Conservation (phyloP, 2,797 vertebrate species). For the Caiman crocodilus region DNA sequence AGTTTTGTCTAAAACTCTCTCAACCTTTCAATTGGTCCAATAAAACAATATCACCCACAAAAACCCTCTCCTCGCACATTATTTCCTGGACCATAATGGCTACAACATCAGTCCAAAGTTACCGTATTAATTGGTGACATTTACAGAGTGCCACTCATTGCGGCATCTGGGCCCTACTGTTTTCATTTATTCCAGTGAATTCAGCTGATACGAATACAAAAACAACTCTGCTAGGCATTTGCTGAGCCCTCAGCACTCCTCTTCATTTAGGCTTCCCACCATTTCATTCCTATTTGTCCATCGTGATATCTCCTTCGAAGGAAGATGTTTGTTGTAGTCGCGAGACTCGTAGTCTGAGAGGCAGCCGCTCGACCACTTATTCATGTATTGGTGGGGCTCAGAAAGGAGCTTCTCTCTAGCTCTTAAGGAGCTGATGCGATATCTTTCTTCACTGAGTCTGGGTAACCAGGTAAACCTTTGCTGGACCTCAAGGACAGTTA, state of each 20-base stretch:
- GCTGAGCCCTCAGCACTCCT: not conserved
- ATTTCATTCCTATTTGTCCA: not conserved
- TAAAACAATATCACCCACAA: too few relatives aligned
- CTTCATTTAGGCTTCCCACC: not conserved
- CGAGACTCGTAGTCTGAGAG: not conserved
- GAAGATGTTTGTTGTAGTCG: not conserved
- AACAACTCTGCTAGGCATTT: not conserved
- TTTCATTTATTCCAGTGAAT: not conserved
- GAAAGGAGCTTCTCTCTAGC: not conserved
- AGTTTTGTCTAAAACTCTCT: too few relatives aligned
- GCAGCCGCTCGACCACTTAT: not conserved
- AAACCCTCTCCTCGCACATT: too few relatives aligned
- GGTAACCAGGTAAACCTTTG: conserved; percentile 30
- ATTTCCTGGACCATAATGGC: too few relatives aligned
- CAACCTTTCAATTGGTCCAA: too few relatives aligned
- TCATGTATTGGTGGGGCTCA: not conserved
- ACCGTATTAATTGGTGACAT: not conserved
- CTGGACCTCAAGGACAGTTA: not conserved
- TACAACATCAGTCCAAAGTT: too few relatives aligned
- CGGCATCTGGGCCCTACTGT: not conserved
- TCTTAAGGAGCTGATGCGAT: conserved; percentile 2
- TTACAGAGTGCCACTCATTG: not conserved
- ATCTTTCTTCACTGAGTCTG: not conserved
- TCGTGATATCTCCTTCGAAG: not conserved
- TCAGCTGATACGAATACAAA: not conserved